These are phyloP conservation scores for Temnothorax unifasciatus DNA, from an alignment of 2,888 invertebrate genomes.

Conservation along the genomic window DNA sequence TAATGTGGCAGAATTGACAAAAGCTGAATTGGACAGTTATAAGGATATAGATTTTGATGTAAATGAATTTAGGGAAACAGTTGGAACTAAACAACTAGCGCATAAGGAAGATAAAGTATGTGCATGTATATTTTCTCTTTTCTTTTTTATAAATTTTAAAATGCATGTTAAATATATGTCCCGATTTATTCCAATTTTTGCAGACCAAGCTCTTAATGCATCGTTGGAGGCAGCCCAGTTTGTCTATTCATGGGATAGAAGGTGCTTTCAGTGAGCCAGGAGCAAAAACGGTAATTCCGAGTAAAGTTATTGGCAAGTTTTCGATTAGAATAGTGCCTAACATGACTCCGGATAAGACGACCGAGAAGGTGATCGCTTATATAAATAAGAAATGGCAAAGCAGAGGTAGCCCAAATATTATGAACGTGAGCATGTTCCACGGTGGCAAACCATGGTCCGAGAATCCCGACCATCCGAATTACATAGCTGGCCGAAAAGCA, in stretches of 20 bases:
- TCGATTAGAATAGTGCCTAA: slow-evolving; percentile 98
- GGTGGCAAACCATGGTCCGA: slow-evolving; percentile 97
- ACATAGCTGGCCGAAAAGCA: slow-evolving; percentile 94
- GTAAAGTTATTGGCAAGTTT: slow-evolving; percentile 98
- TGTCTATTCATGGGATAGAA: slow-evolving; percentile 98
- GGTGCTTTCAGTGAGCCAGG: slow-evolving; percentile 97
- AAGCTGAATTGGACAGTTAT: slow-evolving; percentile 92
- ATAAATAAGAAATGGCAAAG: slow-evolving; percentile 92
- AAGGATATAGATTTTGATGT: slow-evolving; percentile 95
- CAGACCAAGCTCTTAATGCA: slow-evolving; percentile 94
- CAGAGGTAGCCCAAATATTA: slow-evolving; percentile 94
- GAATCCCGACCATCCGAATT: slow-evolving; percentile 97
- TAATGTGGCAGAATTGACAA: slow-evolving; percentile 92
- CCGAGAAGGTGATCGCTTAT: slow-evolving; percentile 92
- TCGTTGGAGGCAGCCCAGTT: slow-evolving; percentile 97
- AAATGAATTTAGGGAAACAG: slow-evolving; percentile 91
- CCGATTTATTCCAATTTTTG: slow-evolving; percentile 18
- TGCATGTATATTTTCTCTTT: neutral
- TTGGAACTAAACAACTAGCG: slow-evolving; percentile 90
- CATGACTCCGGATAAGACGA: slow-evolving; percentile 94
- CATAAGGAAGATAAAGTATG: slow-evolving; percentile 92
- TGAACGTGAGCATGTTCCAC: slow-evolving; percentile 90
- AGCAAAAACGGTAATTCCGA: slow-evolving; percentile 97
- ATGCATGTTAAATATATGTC: neutral
- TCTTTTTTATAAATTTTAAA: neutral